Conservation (phyloP, 2,113 vertebrate genomes). For the Calyptommatus sinebrachiatus region DNA sequence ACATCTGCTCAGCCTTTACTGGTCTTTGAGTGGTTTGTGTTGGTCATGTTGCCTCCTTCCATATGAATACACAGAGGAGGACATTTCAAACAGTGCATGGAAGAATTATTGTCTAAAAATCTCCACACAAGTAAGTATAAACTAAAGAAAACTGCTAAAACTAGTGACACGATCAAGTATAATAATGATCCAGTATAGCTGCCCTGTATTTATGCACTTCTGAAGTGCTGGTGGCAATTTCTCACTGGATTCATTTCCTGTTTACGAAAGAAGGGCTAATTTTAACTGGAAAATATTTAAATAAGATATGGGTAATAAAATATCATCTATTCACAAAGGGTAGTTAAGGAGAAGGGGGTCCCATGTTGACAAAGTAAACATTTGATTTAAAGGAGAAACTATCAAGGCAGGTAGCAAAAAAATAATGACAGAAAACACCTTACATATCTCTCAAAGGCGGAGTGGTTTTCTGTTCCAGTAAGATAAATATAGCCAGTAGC, state of each 20-base stretch:
- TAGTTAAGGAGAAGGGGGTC: background rate
- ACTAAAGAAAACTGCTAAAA: background rate
- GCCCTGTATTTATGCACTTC: background rate
- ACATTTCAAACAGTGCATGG: background rate
- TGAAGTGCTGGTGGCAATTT: background rate
- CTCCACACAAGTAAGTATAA: background rate
- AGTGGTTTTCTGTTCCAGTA: background rate
- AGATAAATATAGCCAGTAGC: background rate
- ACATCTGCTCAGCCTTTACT: too few species aligned
- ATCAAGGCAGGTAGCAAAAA: conserved; percentile 19
- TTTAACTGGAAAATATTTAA: conserved; percentile 26
- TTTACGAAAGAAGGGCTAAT: background rate
- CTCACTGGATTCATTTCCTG: background rate
- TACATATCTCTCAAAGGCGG: conserved; percentile 36
- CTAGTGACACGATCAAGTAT: background rate
- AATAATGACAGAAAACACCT: conserved; percentile 25
- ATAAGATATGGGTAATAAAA: conserved; percentile 4
- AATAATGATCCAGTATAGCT: background rate
- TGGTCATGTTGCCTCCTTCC: too few species aligned
- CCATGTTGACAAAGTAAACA: conserved; percentile 48
- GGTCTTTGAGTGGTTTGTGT: too few species aligned
- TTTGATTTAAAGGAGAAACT: conserved; percentile 50
- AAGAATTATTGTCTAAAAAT: background rate
- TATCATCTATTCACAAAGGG: background rate
- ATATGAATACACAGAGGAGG: background rate